These are phyloP conservation scores for Petaurus breviceps DNA, from an alignment of 2,113 vertebrate species.

Conservation along the genomic window DNA sequence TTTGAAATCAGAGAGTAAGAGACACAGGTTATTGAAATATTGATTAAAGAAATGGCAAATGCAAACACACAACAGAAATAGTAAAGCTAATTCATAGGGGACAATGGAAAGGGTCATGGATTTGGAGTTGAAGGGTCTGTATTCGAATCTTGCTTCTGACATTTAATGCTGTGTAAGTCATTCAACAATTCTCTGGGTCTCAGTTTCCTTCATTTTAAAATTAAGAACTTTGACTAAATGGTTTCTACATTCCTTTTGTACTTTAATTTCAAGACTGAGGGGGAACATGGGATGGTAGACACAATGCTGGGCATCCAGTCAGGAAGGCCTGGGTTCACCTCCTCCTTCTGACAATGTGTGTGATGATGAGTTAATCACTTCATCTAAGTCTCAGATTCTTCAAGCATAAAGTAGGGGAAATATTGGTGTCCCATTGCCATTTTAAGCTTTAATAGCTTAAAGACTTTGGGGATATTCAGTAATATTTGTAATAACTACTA, in stretches of 20 bases:
- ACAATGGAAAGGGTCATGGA: background rate
- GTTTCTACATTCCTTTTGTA: background rate
- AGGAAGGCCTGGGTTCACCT: background rate
- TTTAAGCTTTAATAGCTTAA: background rate
- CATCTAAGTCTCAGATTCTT: background rate
- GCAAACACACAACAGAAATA: background rate
- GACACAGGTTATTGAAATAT: slow-evolving; percentile 19
- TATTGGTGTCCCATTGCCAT: background rate
- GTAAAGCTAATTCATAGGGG: background rate
- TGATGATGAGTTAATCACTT: background rate
- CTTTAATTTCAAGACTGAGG: background rate
- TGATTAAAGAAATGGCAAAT: background rate
- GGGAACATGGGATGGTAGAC: background rate
- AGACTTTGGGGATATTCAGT: background rate
- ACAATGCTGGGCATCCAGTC: background rate
- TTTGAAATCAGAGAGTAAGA: background rate
- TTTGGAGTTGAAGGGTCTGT: background rate
- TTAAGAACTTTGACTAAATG: background rate
- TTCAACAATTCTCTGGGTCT: background rate
- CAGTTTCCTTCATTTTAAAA: background rate
- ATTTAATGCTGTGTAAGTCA: background rate
- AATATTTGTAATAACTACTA: background rate
- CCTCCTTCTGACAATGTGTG: background rate
- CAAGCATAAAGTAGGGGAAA: background rate
- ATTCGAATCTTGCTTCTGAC: background rate